These are phyloP conservation scores for Dasyornis broadbenti DNA, from an alignment of 2,113 vertebrate species.

Conservation along the genomic window DNA sequence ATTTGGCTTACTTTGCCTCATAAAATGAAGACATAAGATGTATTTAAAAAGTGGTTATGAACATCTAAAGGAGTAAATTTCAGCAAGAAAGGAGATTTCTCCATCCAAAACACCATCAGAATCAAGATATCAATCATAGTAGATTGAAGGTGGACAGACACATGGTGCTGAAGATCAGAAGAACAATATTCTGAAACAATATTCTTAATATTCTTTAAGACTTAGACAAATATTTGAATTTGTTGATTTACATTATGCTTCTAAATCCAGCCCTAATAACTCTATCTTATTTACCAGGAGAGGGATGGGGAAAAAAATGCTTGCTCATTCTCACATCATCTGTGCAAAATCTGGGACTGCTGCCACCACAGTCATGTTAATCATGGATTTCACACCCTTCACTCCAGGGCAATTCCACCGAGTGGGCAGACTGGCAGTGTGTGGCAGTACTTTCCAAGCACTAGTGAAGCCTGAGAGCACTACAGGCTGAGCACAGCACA, in stretches of 20 bases:
- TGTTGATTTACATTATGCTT: rapidly evolving
- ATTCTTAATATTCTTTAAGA: too few relatives aligned
- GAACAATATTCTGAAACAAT: background rate
- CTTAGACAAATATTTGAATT: background rate
- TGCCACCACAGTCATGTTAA: background rate
- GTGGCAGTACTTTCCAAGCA: background rate
- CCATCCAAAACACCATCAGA: background rate
- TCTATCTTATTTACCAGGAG: background rate
- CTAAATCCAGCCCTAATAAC: background rate
- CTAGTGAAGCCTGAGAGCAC: rapidly evolving
- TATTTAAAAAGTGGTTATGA: background rate
- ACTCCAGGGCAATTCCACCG: background rate
- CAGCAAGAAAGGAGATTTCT: background rate
- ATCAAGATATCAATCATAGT: background rate
- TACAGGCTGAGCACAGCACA: background rate
- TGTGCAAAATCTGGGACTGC: background rate
- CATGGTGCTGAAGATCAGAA: background rate
- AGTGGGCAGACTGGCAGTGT: background rate
- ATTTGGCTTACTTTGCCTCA: background rate
- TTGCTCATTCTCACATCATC: background rate
- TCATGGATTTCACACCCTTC: background rate
- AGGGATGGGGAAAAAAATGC: too few relatives aligned
- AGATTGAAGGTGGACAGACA: background rate
- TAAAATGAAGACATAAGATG: background rate
- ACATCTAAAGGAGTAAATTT: background rate